Evolutionary conservation across 2,888 invertebrate genomes (phyloP).

Genomic region (Erynnis tages): DNA sequence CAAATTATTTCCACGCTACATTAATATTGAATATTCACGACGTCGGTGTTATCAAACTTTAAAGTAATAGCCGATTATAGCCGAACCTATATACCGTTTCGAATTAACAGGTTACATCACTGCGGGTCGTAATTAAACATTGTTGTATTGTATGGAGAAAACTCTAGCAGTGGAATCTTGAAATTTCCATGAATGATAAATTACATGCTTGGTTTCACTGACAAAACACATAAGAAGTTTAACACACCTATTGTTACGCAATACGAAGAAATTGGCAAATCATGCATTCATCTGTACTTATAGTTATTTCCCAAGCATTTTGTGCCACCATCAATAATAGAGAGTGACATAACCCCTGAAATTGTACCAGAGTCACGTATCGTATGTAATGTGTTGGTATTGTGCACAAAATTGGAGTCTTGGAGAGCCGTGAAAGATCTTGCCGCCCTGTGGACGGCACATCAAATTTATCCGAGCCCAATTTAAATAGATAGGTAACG

Average conservation of each 20-base stretch:
- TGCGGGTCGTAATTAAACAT: too few relatives aligned
- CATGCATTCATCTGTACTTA: neutral
- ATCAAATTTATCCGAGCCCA: constrained; percentile 66
- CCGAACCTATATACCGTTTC: constrained; percentile 1
- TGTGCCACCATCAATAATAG: constrained; percentile 7
- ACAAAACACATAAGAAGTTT: too few relatives aligned
- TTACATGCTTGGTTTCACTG: neutral
- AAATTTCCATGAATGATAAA: too few relatives aligned
- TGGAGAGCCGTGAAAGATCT: constrained; percentile 45
- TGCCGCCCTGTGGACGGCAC: constrained; percentile 46
- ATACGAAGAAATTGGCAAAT: neutral
- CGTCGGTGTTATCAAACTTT: constrained; percentile 33
- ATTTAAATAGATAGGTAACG: constrained; percentile 71
- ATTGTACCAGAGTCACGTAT: constrained; percentile 54
- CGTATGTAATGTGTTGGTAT: constrained; percentile 54
- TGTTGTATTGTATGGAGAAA: too few relatives aligned
- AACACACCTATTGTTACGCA: neutral
- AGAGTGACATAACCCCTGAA: constrained; percentile 50
- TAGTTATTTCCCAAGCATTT: constrained; percentile 8
- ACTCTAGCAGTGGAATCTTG: too few relatives aligned
- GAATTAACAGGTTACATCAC: neutral
- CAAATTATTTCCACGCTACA: constrained; percentile 72
- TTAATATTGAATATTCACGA: constrained; percentile 69
- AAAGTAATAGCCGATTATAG: neutral
- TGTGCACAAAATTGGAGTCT: constrained; percentile 45